A percentile compares a stretch with the other conserved stretches of the same genome.
Conservation (phyloP, 2,888 invertebrate genomes). For the Chironomus tentans region DNA sequence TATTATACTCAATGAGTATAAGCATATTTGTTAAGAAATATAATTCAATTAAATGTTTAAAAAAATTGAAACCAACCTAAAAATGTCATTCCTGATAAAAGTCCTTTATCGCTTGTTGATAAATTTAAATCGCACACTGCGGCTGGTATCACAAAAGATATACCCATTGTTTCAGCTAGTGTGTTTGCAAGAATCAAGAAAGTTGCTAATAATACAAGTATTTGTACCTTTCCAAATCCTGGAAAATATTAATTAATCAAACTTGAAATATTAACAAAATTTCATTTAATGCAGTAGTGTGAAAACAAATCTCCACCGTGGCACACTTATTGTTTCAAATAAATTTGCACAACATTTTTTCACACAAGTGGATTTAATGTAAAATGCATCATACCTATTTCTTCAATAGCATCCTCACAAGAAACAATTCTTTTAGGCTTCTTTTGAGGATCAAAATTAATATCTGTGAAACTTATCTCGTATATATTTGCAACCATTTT, state of each 20-base stretch:
- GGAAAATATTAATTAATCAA: background rate
- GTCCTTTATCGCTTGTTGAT: conserved; percentile 50
- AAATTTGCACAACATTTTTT: too few relatives aligned
- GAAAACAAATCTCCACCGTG: too few relatives aligned
- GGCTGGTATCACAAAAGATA: conserved; percentile 58
- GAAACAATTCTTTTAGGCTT: background rate
- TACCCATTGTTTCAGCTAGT: conserved; percentile 56
- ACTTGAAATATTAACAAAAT: too few relatives aligned
- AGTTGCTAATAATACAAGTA: background rate
- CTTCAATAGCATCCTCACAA: background rate
- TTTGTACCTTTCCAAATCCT: conserved; percentile 14
- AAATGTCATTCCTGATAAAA: conserved; percentile 56
- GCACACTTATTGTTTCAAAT: too few relatives aligned
- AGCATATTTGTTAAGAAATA: too few relatives aligned
- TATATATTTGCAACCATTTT: too few relatives aligned
- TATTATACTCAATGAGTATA: too few relatives aligned
- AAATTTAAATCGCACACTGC: conserved; percentile 59
- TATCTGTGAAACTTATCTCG: too few relatives aligned
- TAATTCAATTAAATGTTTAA: too few relatives aligned
- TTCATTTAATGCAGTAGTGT: too few relatives aligned
- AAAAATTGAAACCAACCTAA: conserved; percentile 43
- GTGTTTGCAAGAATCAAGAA: background rate
- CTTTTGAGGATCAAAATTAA: background rate
- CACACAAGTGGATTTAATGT: too few relatives aligned
- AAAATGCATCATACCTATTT: background rate